phyloP scores from a whole-genome alignment of 2,113 vertebrate genomes.

The Petrocephalus microphthalmus region DNA sequence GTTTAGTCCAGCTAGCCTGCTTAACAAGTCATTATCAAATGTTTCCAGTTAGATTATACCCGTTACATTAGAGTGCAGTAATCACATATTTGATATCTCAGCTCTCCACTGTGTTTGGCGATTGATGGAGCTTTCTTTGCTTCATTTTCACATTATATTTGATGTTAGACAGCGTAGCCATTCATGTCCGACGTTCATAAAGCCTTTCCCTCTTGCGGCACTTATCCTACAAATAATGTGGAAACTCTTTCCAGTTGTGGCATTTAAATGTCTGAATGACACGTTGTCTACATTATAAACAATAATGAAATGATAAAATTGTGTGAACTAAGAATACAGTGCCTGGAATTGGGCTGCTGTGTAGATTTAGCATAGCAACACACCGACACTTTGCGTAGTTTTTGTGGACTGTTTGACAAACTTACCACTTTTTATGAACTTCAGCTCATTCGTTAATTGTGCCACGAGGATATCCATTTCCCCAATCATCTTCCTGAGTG shows the following conservation, averaged over 20 bases:
- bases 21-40: not conserved
- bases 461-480: constrained; percentile 92
- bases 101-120: not conserved
- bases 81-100: not conserved
- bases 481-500: constrained; percentile 88
- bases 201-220: not conserved
- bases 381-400: not conserved
- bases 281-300: not conserved
- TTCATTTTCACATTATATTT: not conserved
- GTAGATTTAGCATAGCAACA: not conserved
- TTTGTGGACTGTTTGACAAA: not conserved
- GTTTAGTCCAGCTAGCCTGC: not conserved
- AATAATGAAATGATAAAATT: not conserved
- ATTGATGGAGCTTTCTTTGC: not conserved
- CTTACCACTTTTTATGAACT: constrained; percentile 96
- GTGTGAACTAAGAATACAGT: not conserved
- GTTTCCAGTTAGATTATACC: not conserved
- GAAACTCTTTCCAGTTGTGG: not conserved
- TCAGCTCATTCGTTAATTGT: constrained; percentile 80
- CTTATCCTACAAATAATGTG: not conserved
- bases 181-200: not conserved
- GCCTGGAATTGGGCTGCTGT: not conserved
- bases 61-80: not conserved
- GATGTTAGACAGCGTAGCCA: not conserved
- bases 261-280: not conserved